Evolutionary conservation across 2,888 invertebrate species (phyloP), one percentile per base, ranked within the genome.

Genomic region (Drosophila longiperda): DNA sequence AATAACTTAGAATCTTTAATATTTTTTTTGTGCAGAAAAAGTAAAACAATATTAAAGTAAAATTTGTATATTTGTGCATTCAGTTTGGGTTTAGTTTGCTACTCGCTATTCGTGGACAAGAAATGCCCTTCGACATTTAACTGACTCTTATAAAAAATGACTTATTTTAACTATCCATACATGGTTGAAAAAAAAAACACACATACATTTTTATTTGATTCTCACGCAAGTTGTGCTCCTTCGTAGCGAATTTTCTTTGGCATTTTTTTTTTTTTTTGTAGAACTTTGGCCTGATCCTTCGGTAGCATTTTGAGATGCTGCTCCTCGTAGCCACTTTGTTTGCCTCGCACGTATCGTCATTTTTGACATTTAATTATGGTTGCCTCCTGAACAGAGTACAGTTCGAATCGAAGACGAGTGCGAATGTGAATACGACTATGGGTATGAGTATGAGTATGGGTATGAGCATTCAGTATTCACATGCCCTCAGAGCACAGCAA

Each of bases 321-420:
- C 57, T 32, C 23, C 12, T 17, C 3, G 53, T 1, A 49, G 66
- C 78, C 71, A 72, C 73, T 90, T 82, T 48, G 75, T 70, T 85
- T 90, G 83, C 90, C 61, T 61, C 49, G 83, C 91, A 91, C 91
- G 91, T 91, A 90, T 76, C 78, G 79, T 91, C 81, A 92, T 91
- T 92, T 91, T 90, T 91, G 92, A 91, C 91, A 90, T 91, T 91
- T 91, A 92, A 92, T 91, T 91, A 92, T 91, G 82, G 81, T 74
- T 72, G 85, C 75, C 64, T 61, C 66, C 69, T 66, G 55, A 48
- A 52, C 60, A 66, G 53, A 50, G 57, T 40, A 67, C 61, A 67
- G 62, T 71, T 69, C 17, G 69, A 59, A 36, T 55, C 3, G 36
- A 23, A 26, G 36, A 15, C n/a, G 54, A 55, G 54, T 32, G 58